phyloP scores from a whole-genome alignment of 1,140 invertebrate species.

The Meloidogyne floridensis region DNA sequence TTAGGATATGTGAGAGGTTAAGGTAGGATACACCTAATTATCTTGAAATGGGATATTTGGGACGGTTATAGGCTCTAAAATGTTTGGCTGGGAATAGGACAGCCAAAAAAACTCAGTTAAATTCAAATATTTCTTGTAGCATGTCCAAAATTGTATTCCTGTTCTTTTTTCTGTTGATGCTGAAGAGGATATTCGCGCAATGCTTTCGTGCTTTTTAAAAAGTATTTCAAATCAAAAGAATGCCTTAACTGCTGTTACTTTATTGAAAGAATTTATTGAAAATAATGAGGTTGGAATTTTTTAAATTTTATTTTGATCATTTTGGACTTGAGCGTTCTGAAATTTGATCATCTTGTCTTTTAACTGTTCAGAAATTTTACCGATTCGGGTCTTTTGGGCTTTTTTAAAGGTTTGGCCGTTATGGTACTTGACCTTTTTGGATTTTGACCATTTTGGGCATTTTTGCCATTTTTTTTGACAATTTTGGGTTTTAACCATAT shows the following conservation, averaged over 20 bases:
- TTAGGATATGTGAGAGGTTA: too few species aligned
- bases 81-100: too few species aligned
- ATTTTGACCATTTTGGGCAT: neutral
- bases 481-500: conserved; percentile 32
- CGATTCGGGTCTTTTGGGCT: neutral
- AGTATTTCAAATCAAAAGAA: conserved; percentile 20
- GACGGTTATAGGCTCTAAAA: too few species aligned
- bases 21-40: too few species aligned
- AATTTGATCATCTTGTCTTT: neutral
- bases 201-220: conserved; percentile 47
- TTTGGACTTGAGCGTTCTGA: conserved; percentile 14
- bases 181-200: conserved; percentile 48
- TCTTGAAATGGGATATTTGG: too few species aligned
- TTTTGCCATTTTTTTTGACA: neutral
- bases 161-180: conserved; percentile 81
- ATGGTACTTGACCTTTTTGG: conserved; percentile 29
- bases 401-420: neutral
- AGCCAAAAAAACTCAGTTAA: neutral
- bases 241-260: conserved; percentile 30
- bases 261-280: conserved; percentile 48
- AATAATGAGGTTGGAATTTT: conserved; percentile 31
- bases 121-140: conserved; percentile 65
- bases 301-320: neutral
- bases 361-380: too few species aligned
- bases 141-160: conserved; percentile 88